phyloP scores from a whole-genome alignment of 2,113 vertebrate genomes.

The Brienomyrus brachyistius region DNA sequence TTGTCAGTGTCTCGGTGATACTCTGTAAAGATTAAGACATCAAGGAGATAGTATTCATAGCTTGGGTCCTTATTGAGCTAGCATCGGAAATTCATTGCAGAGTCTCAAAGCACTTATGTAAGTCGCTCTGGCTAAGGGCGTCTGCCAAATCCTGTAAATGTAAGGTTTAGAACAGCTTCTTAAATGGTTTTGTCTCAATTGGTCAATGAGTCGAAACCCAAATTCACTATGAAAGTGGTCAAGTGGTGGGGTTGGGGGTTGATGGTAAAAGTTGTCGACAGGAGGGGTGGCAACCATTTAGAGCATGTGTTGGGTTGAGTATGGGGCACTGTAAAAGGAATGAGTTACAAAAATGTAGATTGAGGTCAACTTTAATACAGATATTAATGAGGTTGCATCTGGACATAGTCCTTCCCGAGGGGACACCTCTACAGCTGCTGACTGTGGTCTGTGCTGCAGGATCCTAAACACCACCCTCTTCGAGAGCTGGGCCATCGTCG shows the following conservation, averaged over 20 bases:
- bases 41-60: too few relatives aligned
- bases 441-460: conserved; percentile 55
- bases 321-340: not conserved
- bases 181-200: not conserved
- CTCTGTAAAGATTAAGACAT: not conserved
- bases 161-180: not conserved
- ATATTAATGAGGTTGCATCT: not conserved
- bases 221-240: not conserved
- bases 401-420: not conserved
- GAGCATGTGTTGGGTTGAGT: not conserved
- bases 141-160: too few relatives aligned
- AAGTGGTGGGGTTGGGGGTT: not conserved
- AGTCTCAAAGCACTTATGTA: too few relatives aligned
- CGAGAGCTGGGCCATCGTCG: conserved; percentile 90
- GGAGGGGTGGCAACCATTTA: not conserved
- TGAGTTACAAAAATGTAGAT: not conserved
- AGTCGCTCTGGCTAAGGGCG: too few relatives aligned
- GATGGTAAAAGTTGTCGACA: not conserved
- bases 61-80: too few relatives aligned
- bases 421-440: not conserved
- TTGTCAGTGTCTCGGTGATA: not conserved
- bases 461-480: conserved; percentile 87
- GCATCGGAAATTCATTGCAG: too few relatives aligned
- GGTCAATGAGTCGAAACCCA: not conserved
- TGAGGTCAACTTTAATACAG: not conserved